A percentile compares a stretch with the other conserved stretches of the same genome.
These are phyloP conservation scores for Eciton burchellii DNA, from an alignment of 1,140 invertebrate genomes.

Conservation along the genomic window DNA sequence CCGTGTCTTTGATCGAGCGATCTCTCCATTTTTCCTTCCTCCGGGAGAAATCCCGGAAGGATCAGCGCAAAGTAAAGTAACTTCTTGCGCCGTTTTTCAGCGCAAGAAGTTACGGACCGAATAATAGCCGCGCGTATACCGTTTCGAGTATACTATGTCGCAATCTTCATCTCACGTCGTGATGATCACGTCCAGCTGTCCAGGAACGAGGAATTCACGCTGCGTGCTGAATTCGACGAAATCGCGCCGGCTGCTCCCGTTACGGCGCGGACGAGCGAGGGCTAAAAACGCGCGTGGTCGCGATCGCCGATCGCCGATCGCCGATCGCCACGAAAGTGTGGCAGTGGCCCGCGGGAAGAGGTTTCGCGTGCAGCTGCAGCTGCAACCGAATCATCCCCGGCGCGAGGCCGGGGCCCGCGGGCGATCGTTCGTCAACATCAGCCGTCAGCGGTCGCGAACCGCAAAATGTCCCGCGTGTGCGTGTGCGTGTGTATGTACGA, in stretches of 20 bases:
- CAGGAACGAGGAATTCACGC: no score
- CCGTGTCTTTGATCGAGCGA: conserved; percentile 25
- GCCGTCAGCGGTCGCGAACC: conserved; percentile 38
- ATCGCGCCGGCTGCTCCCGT: conserved; percentile 76
- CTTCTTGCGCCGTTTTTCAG: not conserved
- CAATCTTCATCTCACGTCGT: no score
- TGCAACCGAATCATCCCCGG: conserved; percentile 38
- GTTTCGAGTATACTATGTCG: not conserved
- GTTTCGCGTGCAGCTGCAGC: conserved; percentile 44
- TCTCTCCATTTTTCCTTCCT: not conserved
- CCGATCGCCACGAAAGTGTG: conserved; percentile 71
- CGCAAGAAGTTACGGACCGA: not conserved
- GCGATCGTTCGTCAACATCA: conserved; percentile 70
- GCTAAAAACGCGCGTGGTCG: conserved; percentile 46
- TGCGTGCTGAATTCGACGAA: conserved; percentile 62
- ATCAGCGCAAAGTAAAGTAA: not conserved
- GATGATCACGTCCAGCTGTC: no score
- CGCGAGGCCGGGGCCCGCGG: conserved; percentile 26
- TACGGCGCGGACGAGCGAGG: conserved; percentile 60
- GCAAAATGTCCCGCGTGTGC: conserved; percentile 29
- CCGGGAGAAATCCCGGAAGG: conserved; percentile 31
- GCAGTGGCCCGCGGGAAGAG: conserved; percentile 53
- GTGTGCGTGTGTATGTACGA: not conserved
- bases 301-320: conserved; percentile 16
- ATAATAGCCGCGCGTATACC: no score